Evolutionary conservation across 2,797 vertebrate species (phyloP), one percentile per base, ranked within the genome.

Genomic region (Saxicola maurus): DNA sequence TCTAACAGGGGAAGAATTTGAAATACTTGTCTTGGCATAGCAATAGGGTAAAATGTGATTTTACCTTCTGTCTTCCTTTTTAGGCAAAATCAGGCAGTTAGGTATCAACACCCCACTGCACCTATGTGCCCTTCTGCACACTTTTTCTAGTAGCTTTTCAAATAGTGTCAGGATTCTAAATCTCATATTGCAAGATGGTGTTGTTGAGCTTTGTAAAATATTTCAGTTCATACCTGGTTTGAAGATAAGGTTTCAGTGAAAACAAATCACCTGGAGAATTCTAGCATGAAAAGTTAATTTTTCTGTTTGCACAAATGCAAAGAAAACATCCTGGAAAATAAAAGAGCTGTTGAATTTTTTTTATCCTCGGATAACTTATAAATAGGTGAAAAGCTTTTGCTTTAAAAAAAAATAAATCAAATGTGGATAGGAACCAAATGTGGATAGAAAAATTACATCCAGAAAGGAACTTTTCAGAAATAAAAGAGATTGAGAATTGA

Each of bases 61-160:
- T 80, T 68, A 20, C 37, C 28, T 72, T 62, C 52, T 49, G 12
- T 76, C 17, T 48, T 64, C 9, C 20, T 62, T 86, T 83, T 66
- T 7, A 45, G 73, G 49, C 61, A 62, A 87, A 75, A 55, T 33
- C 49, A 76, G 18, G 31, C 6, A 25, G 13, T 37, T 25, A 30
- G 53, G 17, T 37, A 20, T 8, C 5, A 12, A 11, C 33, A 51
- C 16, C 38, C 13, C 8, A 6, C 31, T 28, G 30, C 17, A 57
- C 5, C 13, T 0, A 0, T n/a, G 27, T 53, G 30, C 10, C 33
- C 40, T 80, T 45, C 27, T 27, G 19, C 13, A 10, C 27, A 17
- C 7, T 6, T 53, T 53, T 66, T 49, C 35, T 52, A 31, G 13
- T 10, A 55, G 24, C n/a, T 86, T 80, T 83, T 80, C 48, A 75